These are phyloP conservation scores for Drosophila anomelani DNA, from an alignment of 2,888 invertebrate genomes.

Conservation along the genomic window DNA sequence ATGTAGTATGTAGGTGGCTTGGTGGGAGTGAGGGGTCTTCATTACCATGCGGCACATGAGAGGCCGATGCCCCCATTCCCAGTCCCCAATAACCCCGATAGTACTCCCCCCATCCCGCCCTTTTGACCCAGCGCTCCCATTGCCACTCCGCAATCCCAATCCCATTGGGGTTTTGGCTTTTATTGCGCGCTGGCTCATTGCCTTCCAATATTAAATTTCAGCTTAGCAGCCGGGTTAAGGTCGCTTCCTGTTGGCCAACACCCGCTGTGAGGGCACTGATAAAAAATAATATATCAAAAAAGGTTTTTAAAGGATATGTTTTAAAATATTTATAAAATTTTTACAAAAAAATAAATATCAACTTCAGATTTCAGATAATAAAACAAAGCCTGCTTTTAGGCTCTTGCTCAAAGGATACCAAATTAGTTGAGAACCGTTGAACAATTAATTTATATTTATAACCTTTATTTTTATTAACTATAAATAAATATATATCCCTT, in stretches of 20 bases:
- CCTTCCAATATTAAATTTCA: constrained; percentile 79
- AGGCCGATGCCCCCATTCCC: constrained; percentile 39
- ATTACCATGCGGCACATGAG: constrained; percentile 52
- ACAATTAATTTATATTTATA: too few species aligned
- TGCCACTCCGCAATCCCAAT: constrained; percentile 27
- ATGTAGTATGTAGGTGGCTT: neutral
- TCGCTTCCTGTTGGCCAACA: constrained; percentile 27
- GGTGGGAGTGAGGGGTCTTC: constrained; percentile 23
- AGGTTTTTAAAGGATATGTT: neutral
- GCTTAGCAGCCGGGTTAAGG: constrained; percentile 72
- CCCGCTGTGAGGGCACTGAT: constrained; percentile 3
- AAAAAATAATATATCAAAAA: neutral
- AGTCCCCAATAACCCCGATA: neutral
- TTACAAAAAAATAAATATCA: too few species aligned
- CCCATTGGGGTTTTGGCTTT: constrained; percentile 66
- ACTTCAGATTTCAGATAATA: too few species aligned
- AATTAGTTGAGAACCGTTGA: too few species aligned
- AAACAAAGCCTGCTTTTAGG: too few species aligned
- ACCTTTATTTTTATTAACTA: too few species aligned
- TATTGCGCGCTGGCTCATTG: constrained; percentile 75
- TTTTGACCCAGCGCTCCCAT: constrained; percentile 1
- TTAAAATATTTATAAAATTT: neutral
- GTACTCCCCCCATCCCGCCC: neutral
- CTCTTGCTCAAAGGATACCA: too few species aligned
- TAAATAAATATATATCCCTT: too few species aligned